Conservation (phyloP, 2,888 invertebrate species). For the Eupithecia centaureata region DNA sequence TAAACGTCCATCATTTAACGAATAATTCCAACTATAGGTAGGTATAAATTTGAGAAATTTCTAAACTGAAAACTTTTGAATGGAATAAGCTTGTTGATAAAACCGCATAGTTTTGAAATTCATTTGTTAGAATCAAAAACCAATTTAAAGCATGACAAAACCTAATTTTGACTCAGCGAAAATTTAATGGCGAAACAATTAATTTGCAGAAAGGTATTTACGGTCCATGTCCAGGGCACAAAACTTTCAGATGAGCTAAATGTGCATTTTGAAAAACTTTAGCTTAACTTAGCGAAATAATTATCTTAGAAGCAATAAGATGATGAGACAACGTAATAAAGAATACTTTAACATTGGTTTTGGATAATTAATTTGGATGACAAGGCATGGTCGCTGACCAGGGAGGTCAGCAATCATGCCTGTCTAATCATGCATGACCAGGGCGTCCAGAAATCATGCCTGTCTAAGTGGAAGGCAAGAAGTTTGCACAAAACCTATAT, state of each 20-base stretch:
- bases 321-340: too few relatives aligned
- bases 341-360: too few relatives aligned
- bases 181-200: conserved; percentile 2
- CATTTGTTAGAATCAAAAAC: neutral
- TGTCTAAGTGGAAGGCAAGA: too few relatives aligned
- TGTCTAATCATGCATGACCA: too few relatives aligned
- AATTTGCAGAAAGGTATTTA: neutral
- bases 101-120: neutral
- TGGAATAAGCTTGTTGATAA: neutral
- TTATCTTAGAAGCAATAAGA: neutral
- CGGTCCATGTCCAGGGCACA: neutral
- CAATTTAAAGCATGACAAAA: conserved; percentile 2
- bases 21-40: neutral
- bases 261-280: too few relatives aligned
- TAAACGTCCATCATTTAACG: neutral
- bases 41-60: neutral
- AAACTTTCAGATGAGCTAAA: neutral
- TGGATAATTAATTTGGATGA: too few relatives aligned
- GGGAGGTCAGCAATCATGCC: too few relatives aligned
- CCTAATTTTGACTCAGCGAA: conserved; percentile 8
- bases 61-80: neutral
- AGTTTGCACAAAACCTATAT: too few relatives aligned
- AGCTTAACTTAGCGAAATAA: too few relatives aligned
- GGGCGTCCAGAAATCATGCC: too few relatives aligned
- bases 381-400: too few relatives aligned